Conservation (phyloP, 2,888 invertebrate genomes). For the Drosophila nr. medialis region DNA sequence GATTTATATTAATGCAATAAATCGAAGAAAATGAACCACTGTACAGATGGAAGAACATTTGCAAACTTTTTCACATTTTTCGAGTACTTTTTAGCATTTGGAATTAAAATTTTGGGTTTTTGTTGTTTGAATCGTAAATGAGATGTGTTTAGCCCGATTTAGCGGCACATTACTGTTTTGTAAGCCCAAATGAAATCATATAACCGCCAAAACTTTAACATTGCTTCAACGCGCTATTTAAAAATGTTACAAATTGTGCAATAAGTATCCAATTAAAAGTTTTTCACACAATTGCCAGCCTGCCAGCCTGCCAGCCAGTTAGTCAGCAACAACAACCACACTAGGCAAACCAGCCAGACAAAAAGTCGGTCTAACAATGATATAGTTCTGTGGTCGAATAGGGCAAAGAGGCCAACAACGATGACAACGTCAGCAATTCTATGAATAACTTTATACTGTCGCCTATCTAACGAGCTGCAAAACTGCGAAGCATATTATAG, state of each 20-base stretch:
- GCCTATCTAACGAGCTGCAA: constrained; percentile 79
- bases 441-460: constrained; percentile 66
- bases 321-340: constrained; percentile 1
- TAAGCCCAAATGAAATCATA: constrained; percentile 31
- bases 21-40: neutral
- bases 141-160: neutral
- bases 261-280: constrained; percentile 77
- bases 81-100: neutral
- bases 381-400: constrained; percentile 47
- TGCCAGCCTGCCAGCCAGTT: constrained; percentile 34
- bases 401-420: constrained; percentile 16
- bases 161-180: constrained; percentile 11
- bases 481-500: constrained; percentile 55
- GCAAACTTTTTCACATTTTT: neutral
- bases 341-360: constrained; percentile 19
- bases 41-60: neutral
- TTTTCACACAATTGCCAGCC: constrained; percentile 62
- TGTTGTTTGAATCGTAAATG: neutral
- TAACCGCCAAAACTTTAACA: constrained; percentile 21
- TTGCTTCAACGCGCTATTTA: constrained; percentile 11
- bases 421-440: constrained; percentile 25
- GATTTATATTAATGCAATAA: neutral
- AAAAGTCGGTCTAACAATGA: constrained; percentile 54
- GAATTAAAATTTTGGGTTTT: neutral
- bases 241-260: constrained; percentile 67